phyloP scores from a whole-genome alignment of 1,140 invertebrate species.

The Agrypnia vestita region DNA sequence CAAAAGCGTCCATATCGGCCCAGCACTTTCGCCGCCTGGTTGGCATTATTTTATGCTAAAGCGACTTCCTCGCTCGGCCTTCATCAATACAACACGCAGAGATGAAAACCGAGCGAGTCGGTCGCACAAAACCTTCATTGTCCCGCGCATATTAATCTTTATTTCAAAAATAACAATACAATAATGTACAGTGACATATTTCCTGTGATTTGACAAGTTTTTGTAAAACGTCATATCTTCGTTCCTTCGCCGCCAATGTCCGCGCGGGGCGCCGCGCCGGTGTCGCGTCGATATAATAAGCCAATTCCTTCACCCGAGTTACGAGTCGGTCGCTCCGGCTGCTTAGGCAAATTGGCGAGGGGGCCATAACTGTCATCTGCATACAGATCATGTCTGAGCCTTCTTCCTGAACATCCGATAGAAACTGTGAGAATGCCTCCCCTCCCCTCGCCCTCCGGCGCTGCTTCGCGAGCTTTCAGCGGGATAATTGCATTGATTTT shows the following conservation, averaged over 20 bases:
- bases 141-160: no score
- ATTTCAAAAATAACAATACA: no score
- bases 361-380: conserved; percentile 47
- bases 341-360: conserved; percentile 23
- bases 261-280: neutral
- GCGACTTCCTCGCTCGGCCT: no score
- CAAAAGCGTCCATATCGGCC: no score
- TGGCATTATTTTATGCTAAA: no score
- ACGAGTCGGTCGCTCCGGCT: conserved; percentile 29
- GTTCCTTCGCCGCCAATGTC: neutral
- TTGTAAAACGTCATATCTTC: neutral
- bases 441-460: neutral
- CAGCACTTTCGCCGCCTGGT: no score
- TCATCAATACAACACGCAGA: no score
- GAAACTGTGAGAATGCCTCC: conserved; percentile 5
- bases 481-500: conserved; percentile 48
- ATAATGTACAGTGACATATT: no score
- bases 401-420: conserved; percentile 8
- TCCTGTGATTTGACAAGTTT: neutral
- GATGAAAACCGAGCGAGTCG: no score
- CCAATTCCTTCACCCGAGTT: conserved; percentile 46
- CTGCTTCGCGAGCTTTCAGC: conserved; percentile 16
- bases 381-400: conserved; percentile 39
- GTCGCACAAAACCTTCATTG: no score
- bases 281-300: conserved; percentile 27